A percentile compares a stretch with the other conserved stretches of the same genome.
Evolutionary conservation across 2,113 vertebrate genomes (phyloP).

Genomic region (Taurulus bubalis): DNA sequence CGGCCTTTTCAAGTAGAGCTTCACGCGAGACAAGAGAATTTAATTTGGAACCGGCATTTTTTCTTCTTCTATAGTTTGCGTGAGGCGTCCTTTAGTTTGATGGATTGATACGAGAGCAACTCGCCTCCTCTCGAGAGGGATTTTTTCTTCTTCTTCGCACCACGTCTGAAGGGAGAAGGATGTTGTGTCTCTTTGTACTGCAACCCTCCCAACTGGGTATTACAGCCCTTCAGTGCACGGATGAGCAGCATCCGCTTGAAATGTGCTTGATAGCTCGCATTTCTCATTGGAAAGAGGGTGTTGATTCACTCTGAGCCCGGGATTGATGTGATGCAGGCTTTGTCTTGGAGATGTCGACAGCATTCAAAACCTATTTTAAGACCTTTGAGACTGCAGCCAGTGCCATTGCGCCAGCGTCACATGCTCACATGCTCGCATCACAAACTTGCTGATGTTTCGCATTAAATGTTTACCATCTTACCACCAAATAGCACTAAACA

Average conservation of each 20-base stretch:
- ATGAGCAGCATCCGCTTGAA: constrained; percentile 38
- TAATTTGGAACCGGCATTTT: constrained; percentile 69
- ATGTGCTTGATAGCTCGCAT: constrained; percentile 46
- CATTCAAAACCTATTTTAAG: constrained; percentile 36
- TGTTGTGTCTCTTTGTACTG: constrained; percentile 32
- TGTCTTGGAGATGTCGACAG: constrained; percentile 40
- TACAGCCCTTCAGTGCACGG: constrained; percentile 46
- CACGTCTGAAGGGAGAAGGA: constrained; percentile 36
- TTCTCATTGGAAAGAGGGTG: constrained; percentile 36
- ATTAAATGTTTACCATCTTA: not conserved
- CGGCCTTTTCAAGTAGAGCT: constrained; percentile 71
- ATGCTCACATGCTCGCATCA: not conserved
- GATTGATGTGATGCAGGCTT: not conserved
- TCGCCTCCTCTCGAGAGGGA: constrained; percentile 41
- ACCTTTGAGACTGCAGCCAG: not conserved
- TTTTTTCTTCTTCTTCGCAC: constrained; percentile 13
- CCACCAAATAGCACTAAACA: not conserved
- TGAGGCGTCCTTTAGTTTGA: constrained; percentile 46
- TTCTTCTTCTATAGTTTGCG: constrained; percentile 37
- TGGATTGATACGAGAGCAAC: constrained; percentile 63
- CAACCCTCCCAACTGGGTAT: constrained; percentile 42
- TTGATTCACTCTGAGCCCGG: constrained; percentile 16
- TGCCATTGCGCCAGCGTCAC: not conserved
- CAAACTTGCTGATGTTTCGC: not conserved
- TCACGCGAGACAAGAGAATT: constrained; percentile 71